A percentile compares a stretch with the other conserved stretches of the same genome.
These are phyloP conservation scores for Drosophila lacertosa DNA, from an alignment of 1,140 invertebrate genomes.

Conservation along the genomic window DNA sequence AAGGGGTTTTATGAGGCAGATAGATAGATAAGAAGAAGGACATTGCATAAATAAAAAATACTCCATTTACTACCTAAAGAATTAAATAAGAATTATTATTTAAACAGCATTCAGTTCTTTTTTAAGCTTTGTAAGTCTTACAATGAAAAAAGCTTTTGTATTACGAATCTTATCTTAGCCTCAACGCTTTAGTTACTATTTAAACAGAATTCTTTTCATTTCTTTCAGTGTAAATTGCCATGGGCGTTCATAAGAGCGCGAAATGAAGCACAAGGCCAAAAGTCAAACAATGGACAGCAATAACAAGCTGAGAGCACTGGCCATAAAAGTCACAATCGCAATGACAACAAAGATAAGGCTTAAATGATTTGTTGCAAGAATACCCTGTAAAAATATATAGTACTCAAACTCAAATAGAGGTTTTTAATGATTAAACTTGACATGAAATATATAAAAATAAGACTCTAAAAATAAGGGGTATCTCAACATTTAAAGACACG, in stretches of 20 bases:
- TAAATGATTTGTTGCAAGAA: neutral
- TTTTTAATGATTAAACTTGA: neutral
- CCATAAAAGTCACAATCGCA: neutral
- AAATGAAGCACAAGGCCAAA: constrained; percentile 68
- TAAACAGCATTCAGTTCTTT: too few species aligned
- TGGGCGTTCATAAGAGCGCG: neutral
- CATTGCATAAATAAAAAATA: too few species aligned
- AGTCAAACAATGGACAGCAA: constrained; percentile 65
- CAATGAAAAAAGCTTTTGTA: too few species aligned
- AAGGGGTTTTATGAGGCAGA: too few species aligned
- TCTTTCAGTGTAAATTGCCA: neutral
- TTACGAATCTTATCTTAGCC: too few species aligned
- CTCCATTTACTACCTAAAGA: too few species aligned
- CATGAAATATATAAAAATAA: neutral
- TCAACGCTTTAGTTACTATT: too few species aligned
- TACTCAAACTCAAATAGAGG: neutral
- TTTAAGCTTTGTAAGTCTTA: too few species aligned
- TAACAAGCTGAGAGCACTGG: constrained; percentile 17
- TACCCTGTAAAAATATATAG: constrained; percentile 13
- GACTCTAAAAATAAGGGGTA: neutral
- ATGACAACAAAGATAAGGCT: neutral
- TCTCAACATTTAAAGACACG: neutral
- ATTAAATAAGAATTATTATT: too few species aligned
- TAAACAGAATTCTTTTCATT: neutral
- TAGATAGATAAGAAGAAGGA: too few species aligned